These are phyloP conservation scores for Nephotettix cincticeps DNA, from an alignment of 1,140 invertebrate species.

Conservation along the genomic window DNA sequence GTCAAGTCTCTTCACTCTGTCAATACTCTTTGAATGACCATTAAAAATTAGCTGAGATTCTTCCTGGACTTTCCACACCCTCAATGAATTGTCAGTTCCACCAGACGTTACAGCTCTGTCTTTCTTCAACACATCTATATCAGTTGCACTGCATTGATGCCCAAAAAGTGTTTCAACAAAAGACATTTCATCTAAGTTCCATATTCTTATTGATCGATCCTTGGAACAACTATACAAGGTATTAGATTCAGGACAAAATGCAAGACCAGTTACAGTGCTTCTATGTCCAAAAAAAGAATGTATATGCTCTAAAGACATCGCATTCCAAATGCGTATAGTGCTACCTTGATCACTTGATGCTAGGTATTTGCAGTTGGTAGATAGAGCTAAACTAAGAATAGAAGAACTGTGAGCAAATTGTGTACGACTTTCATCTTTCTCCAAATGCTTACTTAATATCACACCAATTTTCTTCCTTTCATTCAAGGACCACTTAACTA, in stretches of 20 bases:
- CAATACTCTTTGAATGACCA: conserved; percentile 76
- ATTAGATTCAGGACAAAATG: conserved; percentile 85
- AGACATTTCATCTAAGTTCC: conserved; percentile 93
- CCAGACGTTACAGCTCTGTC: conserved; percentile 89
- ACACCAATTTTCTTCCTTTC: conserved; percentile 48
- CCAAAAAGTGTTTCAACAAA: conserved; percentile 96
- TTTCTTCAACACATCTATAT: conserved; percentile 81
- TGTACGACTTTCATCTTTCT: conserved; percentile 32
- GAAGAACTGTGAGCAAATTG: conserved; percentile 53
- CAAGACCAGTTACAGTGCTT: conserved; percentile 71
- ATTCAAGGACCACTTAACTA: conserved; percentile 80
- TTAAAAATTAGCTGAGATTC: conserved; percentile 95
- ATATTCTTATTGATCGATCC: conserved; percentile 87
- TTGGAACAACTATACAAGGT: conserved; percentile 71
- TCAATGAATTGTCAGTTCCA: conserved; percentile 78
- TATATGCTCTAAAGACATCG: conserved; percentile 69
- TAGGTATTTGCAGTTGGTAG: conserved; percentile 83
- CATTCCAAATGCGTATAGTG: conserved; percentile 80
- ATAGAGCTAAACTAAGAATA: conserved; percentile 73
- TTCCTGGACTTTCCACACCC: conserved; percentile 95
- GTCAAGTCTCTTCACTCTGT: conserved; percentile 86
- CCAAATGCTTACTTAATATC: conserved; percentile 42
- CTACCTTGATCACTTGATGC: conserved; percentile 75
- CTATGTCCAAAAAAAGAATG: conserved; percentile 83
- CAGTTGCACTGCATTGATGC: conserved; percentile 84